Evolutionary conservation across 2,797 vertebrate genomes (phyloP), one percentile per base, ranked within the genome.

Genomic region (Sebastes iracundus): DNA sequence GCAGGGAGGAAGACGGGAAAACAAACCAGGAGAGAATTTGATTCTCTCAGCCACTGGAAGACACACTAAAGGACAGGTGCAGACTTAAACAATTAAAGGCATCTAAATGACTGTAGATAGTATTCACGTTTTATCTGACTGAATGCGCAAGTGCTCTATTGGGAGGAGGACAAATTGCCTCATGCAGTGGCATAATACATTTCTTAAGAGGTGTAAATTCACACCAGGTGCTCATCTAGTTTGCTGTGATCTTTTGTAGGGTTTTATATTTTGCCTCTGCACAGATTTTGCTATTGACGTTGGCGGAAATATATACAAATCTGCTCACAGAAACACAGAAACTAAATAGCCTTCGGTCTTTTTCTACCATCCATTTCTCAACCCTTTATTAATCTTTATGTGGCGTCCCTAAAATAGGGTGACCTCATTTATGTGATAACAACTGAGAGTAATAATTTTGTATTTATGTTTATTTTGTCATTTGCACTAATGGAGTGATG

Each of bases 41-140:
- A 79, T 64, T 79, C 3, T 56, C 58, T 62, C 53, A 67, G 46
- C 23, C 20, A 16, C 8, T 13, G 18, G 14, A 72, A 23, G 53
- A 76, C 33, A 56, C 16, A 66, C 27, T 38, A 3, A 42, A 30
- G 7, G 38, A 66, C 38, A 71, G 42, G 60, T 65, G 53, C 72
- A 72, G 27, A 53, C 52, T 28, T 32, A 25, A 66, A 68, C 69
- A 73, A 27, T 70, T 49, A 32, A 52, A 55, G 22, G 10, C 28
- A 53, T 38, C 30, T 25, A 72, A 70, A 71, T 20, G 3, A 74
- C 30, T 30, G 11, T 23, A 32, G 18, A 59, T 58, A 46, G 20
- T 25, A 53, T 56, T 62, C 33, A 76, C 61, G 23, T 69, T 75
- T 65, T 16, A 75, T 82, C 55, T 73, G 42, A 56, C 10, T 69